These are phyloP conservation scores for Cotesia typhae DNA, from an alignment of 1,140 invertebrate species.

Conservation along the genomic window DNA sequence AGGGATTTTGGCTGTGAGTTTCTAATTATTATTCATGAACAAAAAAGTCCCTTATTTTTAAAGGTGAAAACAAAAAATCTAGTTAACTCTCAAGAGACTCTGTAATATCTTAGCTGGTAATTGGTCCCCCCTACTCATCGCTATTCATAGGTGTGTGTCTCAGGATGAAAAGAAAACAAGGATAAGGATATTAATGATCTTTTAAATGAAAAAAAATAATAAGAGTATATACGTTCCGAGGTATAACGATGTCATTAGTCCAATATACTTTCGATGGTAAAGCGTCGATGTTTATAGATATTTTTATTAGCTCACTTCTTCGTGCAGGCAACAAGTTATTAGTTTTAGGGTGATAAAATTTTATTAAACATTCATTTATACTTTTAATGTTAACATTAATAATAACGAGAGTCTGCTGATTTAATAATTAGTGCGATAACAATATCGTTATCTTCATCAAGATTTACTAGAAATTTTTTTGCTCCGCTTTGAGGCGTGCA, in stretches of 20 bases:
- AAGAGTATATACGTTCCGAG: conserved; percentile 44
- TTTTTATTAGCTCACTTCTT: too few relatives aligned
- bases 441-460: too few relatives aligned
- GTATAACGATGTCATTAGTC: conserved; percentile 62
- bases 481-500: too few relatives aligned
- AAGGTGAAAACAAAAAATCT: neutral
- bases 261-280: conserved; percentile 26
- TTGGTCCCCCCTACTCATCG: conserved; percentile 57
- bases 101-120: conserved; percentile 49
- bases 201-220: conserved; percentile 10
- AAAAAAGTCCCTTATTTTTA: neutral
- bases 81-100: neutral
- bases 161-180: neutral
- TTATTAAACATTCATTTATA: too few relatives aligned
- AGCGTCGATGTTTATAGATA: too few relatives aligned
- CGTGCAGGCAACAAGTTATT: too few relatives aligned
- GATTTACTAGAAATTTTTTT: too few relatives aligned
- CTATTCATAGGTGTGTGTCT: conserved; percentile 54
- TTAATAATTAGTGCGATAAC: too few relatives aligned
- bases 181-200: neutral
- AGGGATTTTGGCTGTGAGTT: conserved; percentile 31
- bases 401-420: too few relatives aligned
- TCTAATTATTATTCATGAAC: conserved; percentile 49
- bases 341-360: too few relatives aligned
- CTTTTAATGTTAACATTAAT: too few relatives aligned